These are phyloP conservation scores for Vanessa cardui DNA, from an alignment of 2,888 invertebrate genomes.

Conservation along the genomic window DNA sequence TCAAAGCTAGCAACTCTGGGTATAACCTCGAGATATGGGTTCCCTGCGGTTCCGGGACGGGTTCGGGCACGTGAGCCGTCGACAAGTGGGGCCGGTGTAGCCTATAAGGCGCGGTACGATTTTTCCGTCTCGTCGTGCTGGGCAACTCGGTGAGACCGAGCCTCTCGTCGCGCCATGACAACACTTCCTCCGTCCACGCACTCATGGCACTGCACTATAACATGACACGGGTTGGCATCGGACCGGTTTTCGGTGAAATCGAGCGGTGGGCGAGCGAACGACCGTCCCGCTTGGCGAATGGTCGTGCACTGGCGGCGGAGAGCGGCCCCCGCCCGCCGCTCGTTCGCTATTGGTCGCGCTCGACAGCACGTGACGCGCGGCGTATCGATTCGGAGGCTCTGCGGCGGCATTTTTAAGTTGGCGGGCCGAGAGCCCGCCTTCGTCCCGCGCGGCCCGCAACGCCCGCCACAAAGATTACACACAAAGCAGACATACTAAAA, in stretches of 20 bases:
- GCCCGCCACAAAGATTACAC: slow-evolving; percentile 57
- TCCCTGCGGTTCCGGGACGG: slow-evolving; percentile 78
- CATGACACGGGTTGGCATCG: slow-evolving; percentile 68
- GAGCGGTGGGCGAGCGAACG: slow-evolving; percentile 47
- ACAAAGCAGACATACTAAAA: slow-evolving; percentile 34
- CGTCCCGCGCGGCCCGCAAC: slow-evolving; percentile 70
- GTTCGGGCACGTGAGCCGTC: slow-evolving; percentile 71
- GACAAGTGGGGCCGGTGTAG: slow-evolving; percentile 86
- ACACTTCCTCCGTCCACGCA: slow-evolving; percentile 79
- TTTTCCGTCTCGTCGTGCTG: slow-evolving; percentile 77
- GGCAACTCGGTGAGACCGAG: slow-evolving; percentile 75
- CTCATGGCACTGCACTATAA: slow-evolving; percentile 77
- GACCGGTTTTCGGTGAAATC: slow-evolving; percentile 67
- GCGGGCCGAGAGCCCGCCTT: slow-evolving; percentile 77
- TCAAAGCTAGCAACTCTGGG: slow-evolving; percentile 95
- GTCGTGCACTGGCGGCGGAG: slow-evolving; percentile 73
- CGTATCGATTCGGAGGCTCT: slow-evolving; percentile 90
- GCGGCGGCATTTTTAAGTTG: slow-evolving; percentile 92
- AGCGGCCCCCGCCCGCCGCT: slow-evolving; percentile 53
- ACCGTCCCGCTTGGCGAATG: slow-evolving; percentile 56
- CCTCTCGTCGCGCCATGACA: slow-evolving; percentile 76
- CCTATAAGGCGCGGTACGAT: slow-evolving; percentile 85
- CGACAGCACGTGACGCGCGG: slow-evolving; percentile 86
- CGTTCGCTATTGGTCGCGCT: slow-evolving; percentile 75
- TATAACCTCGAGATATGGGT: slow-evolving; percentile 94